Base-by-base conservation (phyloP, 2,888 invertebrate species). In the Cephus pulcher region DNA sequence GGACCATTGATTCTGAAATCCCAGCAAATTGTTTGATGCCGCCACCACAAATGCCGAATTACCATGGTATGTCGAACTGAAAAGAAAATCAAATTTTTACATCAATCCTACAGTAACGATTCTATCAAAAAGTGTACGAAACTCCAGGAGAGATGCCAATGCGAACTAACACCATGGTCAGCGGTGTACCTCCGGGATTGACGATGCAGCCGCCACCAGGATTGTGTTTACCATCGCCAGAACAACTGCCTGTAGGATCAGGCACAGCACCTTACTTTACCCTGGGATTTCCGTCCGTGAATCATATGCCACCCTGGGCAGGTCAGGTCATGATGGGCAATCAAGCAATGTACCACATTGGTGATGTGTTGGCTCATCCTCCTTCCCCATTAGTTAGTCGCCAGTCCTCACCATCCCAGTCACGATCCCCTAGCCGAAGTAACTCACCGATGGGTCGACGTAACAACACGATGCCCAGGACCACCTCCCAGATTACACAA, bases 331-430 rank as follows among this genome's bases (percentile, higher is more conserved):
- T 85, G 81, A 88, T 91, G 89, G 81, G 82, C 71, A 91, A 90
- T 82, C 91, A 89, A 81, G 83, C 89, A 79, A 88, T 91, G 86
- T 91, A 91, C 83, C 91, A 90, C 33, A 85, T 88, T 32, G 86
- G 86, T 75, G 91, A 91, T 37, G 84, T 90, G 80, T 82, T 90
- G 84, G 86, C 88, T 84, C 91, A 90, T 86, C 94, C 95, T 76
- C 92, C 94, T 81, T 96, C 96, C 75, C 96, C 96, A 15, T 93
- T 95, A 91, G 94, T 96, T 89, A 95, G 95, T 88, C 94, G 94
- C 84, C 94, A 94, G 85, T 95, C 96, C 76, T 96, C 97, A 73
- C 96, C 97, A 74, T 95, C 95, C 80, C 96, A 96, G 89, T 96
- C 96, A 86, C 88, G 91, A 79, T 90, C 90, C 75, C 90, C 90